Percentiles rank a stretch among this genome's conserved stretches.
phyloP scores from a whole-genome alignment of 2,888 invertebrate species.

The Pegoplata infirma region DNA sequence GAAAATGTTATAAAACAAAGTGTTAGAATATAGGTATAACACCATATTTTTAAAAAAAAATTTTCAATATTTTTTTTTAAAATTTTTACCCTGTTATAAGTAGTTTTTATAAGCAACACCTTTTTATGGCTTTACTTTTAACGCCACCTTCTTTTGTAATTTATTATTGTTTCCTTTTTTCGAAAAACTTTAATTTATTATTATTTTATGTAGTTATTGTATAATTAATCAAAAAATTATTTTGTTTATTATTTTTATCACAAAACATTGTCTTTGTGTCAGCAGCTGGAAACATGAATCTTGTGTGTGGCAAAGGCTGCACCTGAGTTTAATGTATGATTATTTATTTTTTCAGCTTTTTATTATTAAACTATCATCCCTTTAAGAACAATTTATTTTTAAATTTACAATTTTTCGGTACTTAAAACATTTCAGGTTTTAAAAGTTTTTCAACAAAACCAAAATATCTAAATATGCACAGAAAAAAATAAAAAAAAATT shows the following conservation, averaged over 20 bases:
- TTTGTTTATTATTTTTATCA: slow-evolving; percentile 34
- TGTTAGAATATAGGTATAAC: slow-evolving; percentile 17
- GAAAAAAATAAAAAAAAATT: no score
- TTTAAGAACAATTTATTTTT: no score
- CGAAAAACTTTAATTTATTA: slow-evolving; percentile 9
- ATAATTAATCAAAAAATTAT: slow-evolving; percentile 53
- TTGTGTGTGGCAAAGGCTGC: slow-evolving; percentile 20
- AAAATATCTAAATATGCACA: no score
- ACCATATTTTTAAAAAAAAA: background rate
- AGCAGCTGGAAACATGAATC: slow-evolving; percentile 24
- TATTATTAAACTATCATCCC: background rate
- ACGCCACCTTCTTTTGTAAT: slow-evolving; percentile 53
- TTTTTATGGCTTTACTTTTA: slow-evolving; percentile 49
- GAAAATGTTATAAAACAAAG: background rate
- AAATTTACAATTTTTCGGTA: no score
- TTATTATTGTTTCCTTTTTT: slow-evolving; percentile 31
- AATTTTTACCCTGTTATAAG: no score
- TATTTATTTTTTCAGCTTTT: background rate
- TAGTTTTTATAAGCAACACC: slow-evolving; percentile 25
- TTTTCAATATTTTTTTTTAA: background rate
- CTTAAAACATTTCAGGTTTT: no score
- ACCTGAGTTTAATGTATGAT: slow-evolving; percentile 26
- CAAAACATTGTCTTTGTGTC: slow-evolving; percentile 44
- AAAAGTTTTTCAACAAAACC: no score
- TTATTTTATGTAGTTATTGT: slow-evolving; percentile 26